Evolutionary conservation across 2,888 invertebrate genomes (phyloP).

Genomic region (Anticlea derivata): DNA sequence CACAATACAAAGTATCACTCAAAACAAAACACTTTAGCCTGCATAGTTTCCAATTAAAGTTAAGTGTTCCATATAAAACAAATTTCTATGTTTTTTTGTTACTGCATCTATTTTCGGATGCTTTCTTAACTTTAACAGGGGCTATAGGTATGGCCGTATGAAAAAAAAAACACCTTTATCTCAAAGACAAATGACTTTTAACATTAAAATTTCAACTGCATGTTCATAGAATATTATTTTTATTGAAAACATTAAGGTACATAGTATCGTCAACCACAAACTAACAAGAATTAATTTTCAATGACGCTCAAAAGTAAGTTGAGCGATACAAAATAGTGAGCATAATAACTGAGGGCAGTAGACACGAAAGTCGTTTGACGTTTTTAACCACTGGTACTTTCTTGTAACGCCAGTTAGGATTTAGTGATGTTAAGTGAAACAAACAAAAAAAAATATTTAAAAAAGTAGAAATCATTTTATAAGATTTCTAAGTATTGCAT

Average conservation of each 20-base stretch:
- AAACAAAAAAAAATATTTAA: too few species aligned
- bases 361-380: conserved; percentile 23
- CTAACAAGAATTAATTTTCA: conserved; percentile 62
- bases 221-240: conserved; percentile 50
- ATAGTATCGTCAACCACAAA: conserved; percentile 62
- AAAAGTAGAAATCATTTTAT: too few species aligned
- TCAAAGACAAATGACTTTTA: conserved; percentile 58
- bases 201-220: conserved; percentile 60
- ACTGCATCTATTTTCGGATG: not conserved
- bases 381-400: too few species aligned
- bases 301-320: conserved; percentile 27
- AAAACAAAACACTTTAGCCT: conserved; percentile 27
- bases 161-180: conserved; percentile 51
- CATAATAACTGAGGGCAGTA: conserved; percentile 10
- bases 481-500: too few species aligned
- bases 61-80: not conserved
- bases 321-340: conserved; percentile 27
- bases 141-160: conserved; percentile 27
- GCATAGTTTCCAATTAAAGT: not conserved
- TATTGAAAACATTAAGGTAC: conserved; percentile 60
- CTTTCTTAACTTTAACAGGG: not conserved
- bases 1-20: conserved; percentile 31
- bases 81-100: not conserved
- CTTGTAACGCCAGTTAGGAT: too few species aligned
- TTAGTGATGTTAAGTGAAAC: too few species aligned